These are phyloP conservation scores for Ligdia adustata DNA, from an alignment of 2,888 invertebrate species.

Conservation along the genomic window DNA sequence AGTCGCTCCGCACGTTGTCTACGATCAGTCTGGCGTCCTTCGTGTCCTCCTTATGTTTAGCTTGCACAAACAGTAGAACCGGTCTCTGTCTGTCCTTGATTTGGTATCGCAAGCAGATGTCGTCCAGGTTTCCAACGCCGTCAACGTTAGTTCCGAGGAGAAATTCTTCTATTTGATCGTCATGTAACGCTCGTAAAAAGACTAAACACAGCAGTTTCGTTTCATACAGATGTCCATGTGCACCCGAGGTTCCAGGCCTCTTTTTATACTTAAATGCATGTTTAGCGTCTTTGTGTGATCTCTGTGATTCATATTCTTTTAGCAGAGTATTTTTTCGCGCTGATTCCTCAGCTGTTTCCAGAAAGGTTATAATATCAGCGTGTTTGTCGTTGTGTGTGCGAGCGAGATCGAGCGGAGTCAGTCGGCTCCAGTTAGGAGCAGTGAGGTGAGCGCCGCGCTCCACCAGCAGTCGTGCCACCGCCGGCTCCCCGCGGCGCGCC, in stretches of 20 bases:
- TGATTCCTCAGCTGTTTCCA: not conserved
- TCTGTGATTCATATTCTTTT: not conserved
- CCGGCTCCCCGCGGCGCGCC: slow-evolving; percentile 30
- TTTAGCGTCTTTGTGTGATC: too few relatives aligned
- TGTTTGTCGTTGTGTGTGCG: slow-evolving; percentile 11
- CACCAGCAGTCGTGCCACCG: slow-evolving; percentile 34
- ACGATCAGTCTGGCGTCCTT: slow-evolving; percentile 42
- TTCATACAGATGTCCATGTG: slow-evolving; percentile 36
- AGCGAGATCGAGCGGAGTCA: slow-evolving; percentile 38
- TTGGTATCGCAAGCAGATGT: slow-evolving; percentile 46
- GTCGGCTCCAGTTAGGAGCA: slow-evolving; percentile 29
- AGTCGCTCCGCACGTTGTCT: slow-evolving; percentile 36
- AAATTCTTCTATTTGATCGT: slow-evolving; percentile 40
- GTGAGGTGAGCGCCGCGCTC: slow-evolving; percentile 32
- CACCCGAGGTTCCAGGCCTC: slow-evolving; percentile 32
- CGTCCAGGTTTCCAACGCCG: slow-evolving; percentile 49
- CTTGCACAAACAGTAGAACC: slow-evolving; percentile 46
- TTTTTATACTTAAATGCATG: slow-evolving; percentile 22
- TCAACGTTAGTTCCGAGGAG: slow-evolving; percentile 47
- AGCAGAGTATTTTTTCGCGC: not conserved
- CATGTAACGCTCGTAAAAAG: slow-evolving; percentile 42
- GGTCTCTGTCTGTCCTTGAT: slow-evolving; percentile 29
- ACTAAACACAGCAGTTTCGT: slow-evolving; percentile 47
- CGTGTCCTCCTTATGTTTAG: slow-evolving; percentile 47
- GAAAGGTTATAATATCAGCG: slow-evolving; percentile 16